Conservation (phyloP, 2,888 invertebrate genomes). For the Pachliopta kotzebuea region DNA sequence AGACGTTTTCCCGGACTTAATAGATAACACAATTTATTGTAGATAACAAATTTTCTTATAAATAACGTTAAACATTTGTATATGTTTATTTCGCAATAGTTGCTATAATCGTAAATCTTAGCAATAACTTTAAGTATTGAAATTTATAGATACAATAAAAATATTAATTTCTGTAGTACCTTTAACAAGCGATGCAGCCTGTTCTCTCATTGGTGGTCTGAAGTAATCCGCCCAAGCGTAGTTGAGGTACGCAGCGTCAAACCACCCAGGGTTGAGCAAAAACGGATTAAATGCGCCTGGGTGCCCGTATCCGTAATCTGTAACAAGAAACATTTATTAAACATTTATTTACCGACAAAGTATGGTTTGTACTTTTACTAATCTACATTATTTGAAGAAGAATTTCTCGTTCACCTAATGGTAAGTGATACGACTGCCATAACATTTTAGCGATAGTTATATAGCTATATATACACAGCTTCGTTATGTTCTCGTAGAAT, state of each 20-base stretch:
- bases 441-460: too few relatives aligned
- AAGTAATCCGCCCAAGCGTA: constrained; percentile 89
- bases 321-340: constrained; percentile 47
- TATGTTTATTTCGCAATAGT: too few relatives aligned
- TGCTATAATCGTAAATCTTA: too few relatives aligned
- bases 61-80: too few relatives aligned
- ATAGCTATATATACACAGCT: too few relatives aligned
- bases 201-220: constrained; percentile 74
- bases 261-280: constrained; percentile 90
- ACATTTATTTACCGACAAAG: not conserved
- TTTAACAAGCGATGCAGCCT: constrained; percentile 79
- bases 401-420: too few relatives aligned
- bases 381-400: not conserved
- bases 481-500: too few relatives aligned
- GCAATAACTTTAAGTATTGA: too few relatives aligned
- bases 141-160: not conserved
- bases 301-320: constrained; percentile 91
- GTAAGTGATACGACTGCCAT: too few relatives aligned
- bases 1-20: too few relatives aligned
- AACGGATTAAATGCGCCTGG: constrained; percentile 89
- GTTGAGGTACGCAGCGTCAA: constrained; percentile 91
- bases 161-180: constrained; percentile 51
- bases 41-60: too few relatives aligned
- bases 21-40: too few relatives aligned
- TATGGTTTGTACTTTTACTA: not conserved